Conservation (phyloP, 2,113 vertebrate species). For the Cacatua alba region DNA sequence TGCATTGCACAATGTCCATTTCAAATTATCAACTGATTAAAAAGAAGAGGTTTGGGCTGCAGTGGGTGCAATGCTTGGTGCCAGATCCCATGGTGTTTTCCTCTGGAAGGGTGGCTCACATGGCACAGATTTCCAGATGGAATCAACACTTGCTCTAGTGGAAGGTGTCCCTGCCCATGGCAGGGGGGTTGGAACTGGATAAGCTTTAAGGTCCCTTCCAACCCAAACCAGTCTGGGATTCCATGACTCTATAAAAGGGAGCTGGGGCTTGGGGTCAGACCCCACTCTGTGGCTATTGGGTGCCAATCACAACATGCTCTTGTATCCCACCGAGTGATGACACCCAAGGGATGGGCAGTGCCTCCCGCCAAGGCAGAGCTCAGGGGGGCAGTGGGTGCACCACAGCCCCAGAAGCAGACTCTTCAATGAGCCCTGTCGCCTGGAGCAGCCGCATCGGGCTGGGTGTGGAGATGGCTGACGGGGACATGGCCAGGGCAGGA, state of each 20-base stretch:
- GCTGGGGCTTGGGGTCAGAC: not conserved
- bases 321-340: not conserved
- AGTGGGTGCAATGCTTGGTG: not conserved
- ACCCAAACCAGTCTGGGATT: not conserved
- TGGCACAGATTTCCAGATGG: not conserved
- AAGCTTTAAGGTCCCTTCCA: not conserved
- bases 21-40: not conserved
- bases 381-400: too few species aligned
- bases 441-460: not conserved
- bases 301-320: not conserved
- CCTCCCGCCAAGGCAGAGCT: fast-evolving
- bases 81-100: not conserved
- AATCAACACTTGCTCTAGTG: not conserved
- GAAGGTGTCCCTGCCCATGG: not conserved
- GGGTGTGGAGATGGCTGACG: not conserved
- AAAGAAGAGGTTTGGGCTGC: not conserved
- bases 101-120: not conserved
- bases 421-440: fast-evolving
- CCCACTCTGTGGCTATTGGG: not conserved
- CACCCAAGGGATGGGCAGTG: not conserved
- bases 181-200: not conserved
- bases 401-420: too few species aligned
- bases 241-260: not conserved
- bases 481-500: not conserved
- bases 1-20: fast-evolving